Evolutionary conservation across 2,113 vertebrate species (phyloP).

Genomic region (Anolis carolinensis): DNA sequence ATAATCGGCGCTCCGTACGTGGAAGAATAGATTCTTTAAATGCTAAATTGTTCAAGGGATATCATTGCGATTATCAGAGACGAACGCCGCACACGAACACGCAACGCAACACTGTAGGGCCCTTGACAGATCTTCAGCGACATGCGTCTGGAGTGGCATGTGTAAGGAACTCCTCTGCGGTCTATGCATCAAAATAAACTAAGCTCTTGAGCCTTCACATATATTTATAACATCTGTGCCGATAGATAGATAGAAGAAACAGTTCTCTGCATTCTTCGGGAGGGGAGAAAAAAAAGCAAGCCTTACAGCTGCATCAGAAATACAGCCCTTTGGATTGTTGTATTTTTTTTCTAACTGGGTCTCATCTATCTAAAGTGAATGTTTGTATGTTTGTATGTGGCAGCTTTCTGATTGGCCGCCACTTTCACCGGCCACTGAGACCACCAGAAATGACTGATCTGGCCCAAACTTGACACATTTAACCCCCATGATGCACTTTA

Average conservation of each 20-base stretch:
- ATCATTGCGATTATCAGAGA: slow-evolving; percentile 44
- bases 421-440: too few relatives aligned
- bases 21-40: slow-evolving; percentile 52
- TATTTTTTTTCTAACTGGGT: slow-evolving; percentile 7
- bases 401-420: too few relatives aligned
- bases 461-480: too few relatives aligned
- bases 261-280: slow-evolving; percentile 12
- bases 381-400: too few relatives aligned
- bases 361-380: too few relatives aligned
- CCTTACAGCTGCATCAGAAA: slow-evolving; percentile 36
- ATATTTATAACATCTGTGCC: slow-evolving; percentile 48
- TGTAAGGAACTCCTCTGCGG: slow-evolving; percentile 33
- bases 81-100: slow-evolving; percentile 39
- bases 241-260: slow-evolving; percentile 20
- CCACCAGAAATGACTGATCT: too few relatives aligned
- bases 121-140: slow-evolving; percentile 28
- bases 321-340: slow-evolving; percentile 31
- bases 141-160: slow-evolving; percentile 18
- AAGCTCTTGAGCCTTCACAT: slow-evolving; percentile 20
- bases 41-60: slow-evolving; percentile 54
- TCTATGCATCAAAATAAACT: slow-evolving; percentile 49
- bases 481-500: too few relatives aligned
- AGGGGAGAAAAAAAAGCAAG: slow-evolving; percentile 18
- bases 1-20: slow-evolving; percentile 38
- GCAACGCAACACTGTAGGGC: background rate